A percentile compares a stretch with the other conserved stretches of the same genome.
phyloP scores from a whole-genome alignment of 2,113 vertebrate species.

The Seriola aureovittata region DNA sequence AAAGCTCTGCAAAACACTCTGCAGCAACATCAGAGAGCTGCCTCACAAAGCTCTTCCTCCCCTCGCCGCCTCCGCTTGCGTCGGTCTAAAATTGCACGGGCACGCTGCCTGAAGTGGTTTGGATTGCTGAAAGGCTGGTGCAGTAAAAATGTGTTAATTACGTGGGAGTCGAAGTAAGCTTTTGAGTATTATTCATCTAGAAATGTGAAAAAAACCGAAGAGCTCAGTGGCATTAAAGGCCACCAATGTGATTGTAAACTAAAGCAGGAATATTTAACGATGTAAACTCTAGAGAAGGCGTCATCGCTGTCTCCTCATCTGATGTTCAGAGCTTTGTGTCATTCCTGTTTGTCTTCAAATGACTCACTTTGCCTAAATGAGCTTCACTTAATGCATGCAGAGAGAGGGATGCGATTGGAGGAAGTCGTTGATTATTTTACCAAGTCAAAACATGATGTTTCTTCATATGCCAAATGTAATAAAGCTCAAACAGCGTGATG shows the following conservation, averaged over 20 bases:
- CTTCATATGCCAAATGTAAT: constrained; percentile 23
- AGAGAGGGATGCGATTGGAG: not conserved
- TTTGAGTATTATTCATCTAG: constrained; percentile 55
- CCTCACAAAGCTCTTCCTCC: constrained; percentile 47
- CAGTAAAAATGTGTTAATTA: constrained; percentile 70
- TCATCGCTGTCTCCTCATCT: not conserved
- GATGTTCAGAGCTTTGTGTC: constrained; percentile 15
- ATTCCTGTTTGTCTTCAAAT: constrained; percentile 15
- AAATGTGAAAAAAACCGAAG: constrained; percentile 52
- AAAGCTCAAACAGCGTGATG: not conserved
- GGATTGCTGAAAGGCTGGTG: constrained; percentile 53
- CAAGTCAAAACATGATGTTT: constrained; percentile 3
- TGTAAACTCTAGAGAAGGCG: not conserved
- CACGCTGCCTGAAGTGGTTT: constrained; percentile 62
- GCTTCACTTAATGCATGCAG: not conserved
- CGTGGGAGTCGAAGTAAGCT: constrained; percentile 61
- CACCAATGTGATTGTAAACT: constrained; percentile 17
- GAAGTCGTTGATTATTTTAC: constrained; percentile 6
- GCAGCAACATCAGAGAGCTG: constrained; percentile 56
- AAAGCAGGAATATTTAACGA: not conserved
- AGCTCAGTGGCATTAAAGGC: constrained; percentile 17
- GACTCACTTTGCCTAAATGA: constrained; percentile 12
- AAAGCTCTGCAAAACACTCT: constrained; percentile 43
- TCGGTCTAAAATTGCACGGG: constrained; percentile 57
- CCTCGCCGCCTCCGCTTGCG: constrained; percentile 49